These are phyloP conservation scores for Cacoxenus indagator DNA, from an alignment of 2,888 invertebrate species.

Conservation along the genomic window DNA sequence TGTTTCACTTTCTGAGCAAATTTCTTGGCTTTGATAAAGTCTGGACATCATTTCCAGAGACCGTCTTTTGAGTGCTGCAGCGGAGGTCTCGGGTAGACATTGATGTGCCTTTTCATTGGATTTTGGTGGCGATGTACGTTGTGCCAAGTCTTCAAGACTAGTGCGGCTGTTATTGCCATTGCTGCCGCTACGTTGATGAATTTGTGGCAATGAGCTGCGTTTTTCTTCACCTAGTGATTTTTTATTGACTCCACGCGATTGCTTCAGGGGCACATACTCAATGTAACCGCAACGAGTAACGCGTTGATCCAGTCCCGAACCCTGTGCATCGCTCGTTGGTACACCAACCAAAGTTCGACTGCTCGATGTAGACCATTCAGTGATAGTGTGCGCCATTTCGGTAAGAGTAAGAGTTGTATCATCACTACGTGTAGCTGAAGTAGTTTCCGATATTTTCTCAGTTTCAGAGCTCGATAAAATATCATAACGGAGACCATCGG, in stretches of 20 bases:
- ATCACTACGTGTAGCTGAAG: constrained; percentile 83
- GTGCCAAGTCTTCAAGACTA: constrained; percentile 47
- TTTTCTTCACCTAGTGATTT: constrained; percentile 64
- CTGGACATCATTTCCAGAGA: constrained; percentile 72
- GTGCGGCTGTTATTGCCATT: constrained; percentile 55
- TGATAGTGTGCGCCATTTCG: constrained; percentile 83
- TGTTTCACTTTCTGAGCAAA: constrained; percentile 70
- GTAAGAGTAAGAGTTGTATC: constrained; percentile 81
- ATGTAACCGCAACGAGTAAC: constrained; percentile 50
- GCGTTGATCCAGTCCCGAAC: constrained; percentile 36
- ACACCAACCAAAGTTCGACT: constrained; percentile 80
- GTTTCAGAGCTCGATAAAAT: constrained; percentile 76
- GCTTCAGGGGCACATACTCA: constrained; percentile 68
- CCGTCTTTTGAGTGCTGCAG: constrained; percentile 71
- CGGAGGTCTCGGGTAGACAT: constrained; percentile 49
- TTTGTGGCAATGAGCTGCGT: constrained; percentile 59
- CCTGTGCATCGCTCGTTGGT: constrained; percentile 71
- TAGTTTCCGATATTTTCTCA: constrained; percentile 75
- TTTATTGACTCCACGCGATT: constrained; percentile 55
- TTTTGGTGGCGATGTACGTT: constrained; percentile 43
- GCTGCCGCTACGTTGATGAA: constrained; percentile 63
- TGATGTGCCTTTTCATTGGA: constrained; percentile 34
- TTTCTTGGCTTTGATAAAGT: constrained; percentile 76
- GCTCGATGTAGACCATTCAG: constrained; percentile 87
- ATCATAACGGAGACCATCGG: constrained; percentile 73